A percentile compares a stretch with the other conserved stretches of the same genome.
Conservation (phyloP, 1,140 invertebrate genomes). For the Aphis gossypii region DNA sequence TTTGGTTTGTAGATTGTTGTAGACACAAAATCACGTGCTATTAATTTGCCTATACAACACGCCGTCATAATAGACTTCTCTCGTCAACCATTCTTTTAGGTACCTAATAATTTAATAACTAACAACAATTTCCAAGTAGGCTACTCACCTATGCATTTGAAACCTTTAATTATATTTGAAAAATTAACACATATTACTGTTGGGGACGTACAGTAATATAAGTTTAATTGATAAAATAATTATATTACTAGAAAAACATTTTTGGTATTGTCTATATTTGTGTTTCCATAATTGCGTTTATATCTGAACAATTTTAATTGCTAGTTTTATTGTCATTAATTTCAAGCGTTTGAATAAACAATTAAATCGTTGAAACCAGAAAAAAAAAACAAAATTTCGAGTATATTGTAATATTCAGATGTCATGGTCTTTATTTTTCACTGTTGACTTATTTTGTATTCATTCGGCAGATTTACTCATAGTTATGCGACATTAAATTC, state of each 20-base stretch:
- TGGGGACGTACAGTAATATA: too few relatives aligned
- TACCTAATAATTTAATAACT: not conserved
- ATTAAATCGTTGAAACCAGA: not conserved
- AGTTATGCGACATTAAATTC: not conserved
- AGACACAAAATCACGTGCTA: not conserved
- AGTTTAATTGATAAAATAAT: too few relatives aligned
- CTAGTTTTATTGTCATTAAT: not conserved
- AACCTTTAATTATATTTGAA: not conserved
- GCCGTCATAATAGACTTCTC: not conserved
- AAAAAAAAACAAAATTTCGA: not conserved
- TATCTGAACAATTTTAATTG: not conserved
- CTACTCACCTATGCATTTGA: not conserved
- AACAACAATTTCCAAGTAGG: not conserved
- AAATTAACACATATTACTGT: too few relatives aligned
- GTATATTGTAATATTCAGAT: not conserved
- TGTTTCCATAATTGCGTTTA: not conserved
- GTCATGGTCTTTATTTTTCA: not conserved
- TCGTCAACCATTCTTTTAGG: not conserved
- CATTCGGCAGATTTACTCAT: not conserved
- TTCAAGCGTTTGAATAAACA: not conserved
- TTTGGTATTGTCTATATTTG: not conserved
- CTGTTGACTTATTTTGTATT: not conserved
- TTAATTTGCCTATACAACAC: constrained; percentile 18
- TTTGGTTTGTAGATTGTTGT: not conserved
- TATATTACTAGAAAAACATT: too few relatives aligned